Base-by-base conservation (phyloP, 2,797 vertebrate species). In the Gambelia wislizenii region DNA sequence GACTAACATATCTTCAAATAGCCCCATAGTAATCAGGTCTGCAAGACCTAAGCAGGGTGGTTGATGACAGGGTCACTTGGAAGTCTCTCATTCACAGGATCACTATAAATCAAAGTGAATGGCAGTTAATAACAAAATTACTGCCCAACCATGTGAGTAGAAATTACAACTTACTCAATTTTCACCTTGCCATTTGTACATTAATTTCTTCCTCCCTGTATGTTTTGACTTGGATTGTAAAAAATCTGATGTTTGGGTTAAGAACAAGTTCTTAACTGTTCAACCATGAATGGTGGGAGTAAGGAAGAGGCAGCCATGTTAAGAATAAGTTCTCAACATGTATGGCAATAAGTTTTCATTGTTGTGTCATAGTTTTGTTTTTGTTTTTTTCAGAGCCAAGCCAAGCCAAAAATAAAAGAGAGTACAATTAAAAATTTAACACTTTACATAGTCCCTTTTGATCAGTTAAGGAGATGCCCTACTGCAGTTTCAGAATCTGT, bases 371-470 rank as follows among this genome's bases (percentile, higher is more conserved):
- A n/a, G 69, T 80, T 6, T 52, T n/a, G n/a, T 84, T 42, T n/a
- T 87, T 83, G 69, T 70, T 25, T 74, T 74, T 42, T 39, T 30
- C 61, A 44, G 22, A 44, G 81, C 54, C 25, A 70, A 87, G 39
- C n/a, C 16, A 88, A 84, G n/a, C 30, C 64, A 33, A 67, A 69
- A n/a, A 42, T 1, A 13, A n/a, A 67, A 44, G 33, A 33, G 10
- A 67, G 30, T 9, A 33, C 44, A 78, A 84, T 72, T 87, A 79
- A 87, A 85, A 72, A 74, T 84, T 67, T 61, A 87, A 83, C 56
- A 47, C 30, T 9, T 12, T 49, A 3, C 44, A 42, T 2, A 5
- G 14, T 61, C 79, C 25, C 56, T 84, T 79, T 42, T 72, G 22
- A 83, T 70, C 36, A 6, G 49, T 16, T 67, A 44, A 56, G n/a